A percentile compares a stretch with the other conserved stretches of the same genome.
phyloP scores from a whole-genome alignment of 2,888 invertebrate genomes.

The Cephus pulcher region DNA sequence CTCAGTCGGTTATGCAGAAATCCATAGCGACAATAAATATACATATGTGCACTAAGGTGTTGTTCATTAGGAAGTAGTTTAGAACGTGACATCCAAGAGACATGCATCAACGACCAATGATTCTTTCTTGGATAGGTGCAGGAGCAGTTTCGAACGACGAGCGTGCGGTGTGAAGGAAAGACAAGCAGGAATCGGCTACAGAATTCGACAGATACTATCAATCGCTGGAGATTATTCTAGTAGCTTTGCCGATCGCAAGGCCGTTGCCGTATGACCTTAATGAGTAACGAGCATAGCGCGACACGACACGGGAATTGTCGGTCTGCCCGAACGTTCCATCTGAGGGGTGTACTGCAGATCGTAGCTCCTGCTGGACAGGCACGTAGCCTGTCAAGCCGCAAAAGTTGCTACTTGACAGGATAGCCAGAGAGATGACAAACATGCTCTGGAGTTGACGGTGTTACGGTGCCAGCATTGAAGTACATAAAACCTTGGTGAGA shows the following conservation, averaged over 20 bases:
- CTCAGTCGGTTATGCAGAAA: background rate
- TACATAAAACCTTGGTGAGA: conserved; percentile 1
- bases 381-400: conserved; percentile 43
- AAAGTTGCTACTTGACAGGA: conserved; percentile 11
- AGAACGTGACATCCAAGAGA: background rate
- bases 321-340: conserved; percentile 21
- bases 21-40: background rate
- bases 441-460: conserved; percentile 2
- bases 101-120: background rate
- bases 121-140: background rate
- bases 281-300: conserved; percentile 52
- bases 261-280: conserved; percentile 58
- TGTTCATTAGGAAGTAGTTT: background rate
- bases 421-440: conserved; percentile 31
- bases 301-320: conserved; percentile 31
- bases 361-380: conserved; percentile 24
- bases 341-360: background rate
- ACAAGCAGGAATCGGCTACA: background rate
- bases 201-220: conserved; percentile 15
- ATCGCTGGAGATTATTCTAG: conserved; percentile 25
- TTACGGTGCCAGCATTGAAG: background rate
- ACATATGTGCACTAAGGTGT: background rate
- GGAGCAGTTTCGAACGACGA: background rate
- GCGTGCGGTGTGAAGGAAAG: background rate
- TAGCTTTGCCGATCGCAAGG: conserved; percentile 54